Evolutionary conservation across 37 sponge, comb jelly and placozoan genomes (phyloP), one percentile per base, ranked within the genome.

Genomic region (Oscarella lobularis): DNA sequence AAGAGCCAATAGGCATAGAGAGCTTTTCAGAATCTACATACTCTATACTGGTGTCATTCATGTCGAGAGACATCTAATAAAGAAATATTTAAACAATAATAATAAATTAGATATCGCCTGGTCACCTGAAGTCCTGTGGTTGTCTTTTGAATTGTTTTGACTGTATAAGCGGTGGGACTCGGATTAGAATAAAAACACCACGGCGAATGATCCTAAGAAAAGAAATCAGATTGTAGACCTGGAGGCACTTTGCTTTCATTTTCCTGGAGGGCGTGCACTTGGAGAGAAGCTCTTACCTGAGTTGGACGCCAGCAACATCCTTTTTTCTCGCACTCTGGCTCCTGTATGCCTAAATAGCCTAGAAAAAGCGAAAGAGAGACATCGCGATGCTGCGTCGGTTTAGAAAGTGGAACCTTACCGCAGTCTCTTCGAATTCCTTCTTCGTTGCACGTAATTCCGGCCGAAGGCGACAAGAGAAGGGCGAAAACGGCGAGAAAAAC

Each of bases 231-330:
- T n/a, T n/a, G n/a, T n/a, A n/a, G n/a, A n/a, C n/a, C n/a, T n/a
- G n/a, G n/a, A n/a, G n/a, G n/a, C n/a, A n/a, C n/a, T n/a, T n/a
- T n/a, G n/a, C n/a, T n/a, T n/a, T n/a, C n/a, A n/a, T n/a, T n/a
- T n/a, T n/a, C n/a, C n/a, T n/a, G n/a, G n/a, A n/a, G n/a, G n/a
- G n/a, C n/a, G n/a, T 37, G 0, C 33, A 77, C 29, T 32, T 41
- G 2, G 67, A 40, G 38, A 83, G 37, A 37, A 1, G 5, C 4
- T 73, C 80, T 66, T 39, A 84, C 85, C 1, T 73, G 33, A 76
- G 38, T 74, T 2, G 84, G 74, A 4, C 41, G 14, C 90, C 90
- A 89, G 75, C 90, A 89, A 54, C 90, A 89, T 30, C 86, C 86
- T 31, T 77, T 75, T 35, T n/a, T 36, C 38, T 85, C 83, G 40